These are phyloP conservation scores for Rhamnusium bicolor DNA, from an alignment of 2,888 invertebrate genomes.

Conservation along the genomic window DNA sequence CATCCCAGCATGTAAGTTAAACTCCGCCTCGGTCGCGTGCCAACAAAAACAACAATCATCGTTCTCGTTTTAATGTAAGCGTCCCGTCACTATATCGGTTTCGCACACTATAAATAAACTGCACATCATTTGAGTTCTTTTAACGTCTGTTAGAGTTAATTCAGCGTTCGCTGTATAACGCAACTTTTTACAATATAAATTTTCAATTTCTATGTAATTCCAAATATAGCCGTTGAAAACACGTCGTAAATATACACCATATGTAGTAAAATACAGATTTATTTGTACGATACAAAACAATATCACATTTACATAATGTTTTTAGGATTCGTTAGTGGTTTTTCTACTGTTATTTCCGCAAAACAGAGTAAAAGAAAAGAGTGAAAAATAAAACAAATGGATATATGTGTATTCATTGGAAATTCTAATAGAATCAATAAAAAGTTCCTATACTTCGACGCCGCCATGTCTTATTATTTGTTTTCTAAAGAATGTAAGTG, in stretches of 20 bases:
- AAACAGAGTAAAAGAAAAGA: background rate
- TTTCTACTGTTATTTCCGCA: background rate
- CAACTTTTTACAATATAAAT: too few species aligned
- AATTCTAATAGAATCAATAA: conserved; percentile 22
- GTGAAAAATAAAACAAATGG: background rate
- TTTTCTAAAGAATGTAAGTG: background rate
- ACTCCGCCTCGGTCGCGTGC: too few species aligned
- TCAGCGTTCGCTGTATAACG: too few species aligned
- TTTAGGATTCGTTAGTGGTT: background rate
- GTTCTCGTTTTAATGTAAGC: too few species aligned
- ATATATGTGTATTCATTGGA: conserved; percentile 8
- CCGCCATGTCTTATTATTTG: background rate
- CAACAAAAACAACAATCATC: too few species aligned
- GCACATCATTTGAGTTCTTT: too few species aligned
- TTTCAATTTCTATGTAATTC: background rate
- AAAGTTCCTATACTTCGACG: background rate
- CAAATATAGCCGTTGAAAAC: background rate
- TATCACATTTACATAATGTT: background rate
- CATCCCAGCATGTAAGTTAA: too few species aligned
- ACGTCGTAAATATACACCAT: background rate
- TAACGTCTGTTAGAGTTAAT: too few species aligned
- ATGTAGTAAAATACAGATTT: background rate
- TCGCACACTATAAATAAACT: too few species aligned
- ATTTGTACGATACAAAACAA: background rate
- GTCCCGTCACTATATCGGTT: too few species aligned